phyloP scores from a whole-genome alignment of 1,140 invertebrate genomes.

The Plodia interpunctella region DNA sequence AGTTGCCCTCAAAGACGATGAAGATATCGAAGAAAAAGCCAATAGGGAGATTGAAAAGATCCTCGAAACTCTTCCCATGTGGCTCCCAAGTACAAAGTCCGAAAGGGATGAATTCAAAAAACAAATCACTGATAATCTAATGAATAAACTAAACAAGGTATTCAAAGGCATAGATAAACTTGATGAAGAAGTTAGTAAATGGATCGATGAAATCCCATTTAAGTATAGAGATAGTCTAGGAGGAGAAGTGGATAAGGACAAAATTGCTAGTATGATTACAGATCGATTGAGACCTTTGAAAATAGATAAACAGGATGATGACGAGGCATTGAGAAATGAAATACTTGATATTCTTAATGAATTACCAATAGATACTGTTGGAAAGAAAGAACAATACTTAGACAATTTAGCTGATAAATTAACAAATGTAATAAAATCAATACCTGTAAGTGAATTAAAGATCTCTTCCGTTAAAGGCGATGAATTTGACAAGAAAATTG shows the following conservation, averaged over 20 bases:
- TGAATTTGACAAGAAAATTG: conserved; percentile 18
- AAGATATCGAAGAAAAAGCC: conserved; percentile 25
- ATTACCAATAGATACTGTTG: neutral
- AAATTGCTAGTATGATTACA: conserved; percentile 18
- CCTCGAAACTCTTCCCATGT: conserved; percentile 31
- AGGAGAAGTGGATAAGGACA: conserved; percentile 16
- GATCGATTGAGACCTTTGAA: conserved; percentile 26
- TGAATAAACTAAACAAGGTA: conserved; percentile 20
- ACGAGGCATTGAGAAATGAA: conserved; percentile 25
- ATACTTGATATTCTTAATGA: neutral
- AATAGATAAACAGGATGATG: conserved; percentile 15
- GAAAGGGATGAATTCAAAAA: conserved; percentile 23
- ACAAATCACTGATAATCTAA: conserved; percentile 23
- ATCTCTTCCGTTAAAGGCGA: conserved; percentile 1
- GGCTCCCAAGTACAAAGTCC: conserved; percentile 24
- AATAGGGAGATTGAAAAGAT: conserved; percentile 24
- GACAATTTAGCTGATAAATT: neutral
- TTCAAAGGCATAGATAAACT: conserved; percentile 9
- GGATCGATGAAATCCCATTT: conserved; percentile 16
- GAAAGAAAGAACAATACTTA: neutral
- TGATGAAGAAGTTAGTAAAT: conserved; percentile 20
- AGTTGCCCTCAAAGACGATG: conserved; percentile 20
- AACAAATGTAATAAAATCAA: neutral
- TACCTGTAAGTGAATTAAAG: neutral
- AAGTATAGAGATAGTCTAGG: neutral